Conservation (phyloP, 92 coral and sea anemone species). For the Palythoa grandiflora region DNA sequence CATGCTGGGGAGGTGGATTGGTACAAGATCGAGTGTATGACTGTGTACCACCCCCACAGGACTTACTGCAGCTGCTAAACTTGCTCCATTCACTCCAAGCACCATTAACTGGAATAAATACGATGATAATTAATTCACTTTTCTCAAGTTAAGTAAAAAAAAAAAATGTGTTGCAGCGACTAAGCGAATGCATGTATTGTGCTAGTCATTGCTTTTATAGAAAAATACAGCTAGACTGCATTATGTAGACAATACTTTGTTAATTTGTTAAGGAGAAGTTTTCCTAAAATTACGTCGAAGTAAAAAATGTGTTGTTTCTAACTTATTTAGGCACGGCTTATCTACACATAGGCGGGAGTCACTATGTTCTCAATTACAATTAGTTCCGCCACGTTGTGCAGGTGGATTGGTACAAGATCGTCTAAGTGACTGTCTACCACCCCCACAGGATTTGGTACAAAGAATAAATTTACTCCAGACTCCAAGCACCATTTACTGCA, state of each 20-base stretch:
- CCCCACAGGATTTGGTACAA: constrained; percentile 60
- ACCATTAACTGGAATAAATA: neutral
- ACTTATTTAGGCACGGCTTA: neutral
- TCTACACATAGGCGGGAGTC: neutral
- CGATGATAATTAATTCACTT: neutral
- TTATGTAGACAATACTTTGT: no score
- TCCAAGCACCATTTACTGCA: constrained; percentile 31
- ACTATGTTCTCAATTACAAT: neutral
- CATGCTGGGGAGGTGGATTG: constrained; percentile 7
- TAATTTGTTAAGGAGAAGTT: no score
- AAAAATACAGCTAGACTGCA: no score
- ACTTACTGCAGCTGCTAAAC: constrained; percentile 26
- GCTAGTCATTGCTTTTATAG: no score
- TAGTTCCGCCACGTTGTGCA: neutral
- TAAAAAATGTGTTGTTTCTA: neutral
- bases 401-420: constrained; percentile 40
- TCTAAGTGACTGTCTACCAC: neutral
- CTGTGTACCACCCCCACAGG: constrained; percentile 61
- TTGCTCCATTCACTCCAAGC: constrained; percentile 47
- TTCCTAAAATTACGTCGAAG: neutral
- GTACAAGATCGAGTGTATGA: neutral
- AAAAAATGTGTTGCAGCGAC: neutral
- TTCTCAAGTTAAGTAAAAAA: neutral
- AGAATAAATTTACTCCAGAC: constrained; percentile 16
- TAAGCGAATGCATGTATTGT: no score